Conservation (phyloP, 2,888 invertebrate genomes). For the Sminthurides aquaticus region DNA sequence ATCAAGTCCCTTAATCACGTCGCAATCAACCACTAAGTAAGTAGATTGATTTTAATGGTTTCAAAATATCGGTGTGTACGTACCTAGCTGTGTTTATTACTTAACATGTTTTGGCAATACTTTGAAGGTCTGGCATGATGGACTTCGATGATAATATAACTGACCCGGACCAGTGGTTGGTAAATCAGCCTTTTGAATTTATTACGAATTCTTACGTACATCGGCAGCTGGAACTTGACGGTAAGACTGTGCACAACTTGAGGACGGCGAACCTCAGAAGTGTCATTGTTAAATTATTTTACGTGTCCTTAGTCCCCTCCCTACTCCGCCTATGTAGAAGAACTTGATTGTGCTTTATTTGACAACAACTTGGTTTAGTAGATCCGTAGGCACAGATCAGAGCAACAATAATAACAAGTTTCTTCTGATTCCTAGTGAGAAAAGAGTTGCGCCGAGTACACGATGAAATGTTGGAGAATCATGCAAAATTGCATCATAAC, state of each 20-base stretch:
- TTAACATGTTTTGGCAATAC: not conserved
- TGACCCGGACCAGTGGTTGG: not conserved
- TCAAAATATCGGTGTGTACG: too few species aligned
- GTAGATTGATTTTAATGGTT: too few species aligned
- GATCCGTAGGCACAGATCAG: too few species aligned
- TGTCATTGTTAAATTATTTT: too few species aligned
- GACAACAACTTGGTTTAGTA: too few species aligned
- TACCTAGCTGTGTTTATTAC: not conserved
- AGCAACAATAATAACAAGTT: too few species aligned
- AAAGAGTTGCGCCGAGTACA: slow-evolving; percentile 8
- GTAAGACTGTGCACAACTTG: slow-evolving; percentile 1
- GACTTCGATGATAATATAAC: not conserved
- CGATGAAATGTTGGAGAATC: slow-evolving; percentile 4
- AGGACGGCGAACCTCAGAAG: too few species aligned
- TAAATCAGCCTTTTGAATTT: not conserved
- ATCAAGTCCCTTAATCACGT: not conserved
- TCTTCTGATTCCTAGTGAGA: slow-evolving; percentile 10
- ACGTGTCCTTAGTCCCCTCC: too few species aligned
- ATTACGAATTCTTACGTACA: slow-evolving; percentile 3
- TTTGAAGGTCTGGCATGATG: not conserved
- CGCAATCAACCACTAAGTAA: too few species aligned
- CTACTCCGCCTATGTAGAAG: too few species aligned
- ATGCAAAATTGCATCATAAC: not conserved
- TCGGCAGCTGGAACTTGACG: slow-evolving; percentile 13
- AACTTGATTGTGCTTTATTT: too few species aligned